These are phyloP conservation scores for Microcaecilia unicolor DNA, from an alignment of 2,797 vertebrate genomes.

Conservation along the genomic window DNA sequence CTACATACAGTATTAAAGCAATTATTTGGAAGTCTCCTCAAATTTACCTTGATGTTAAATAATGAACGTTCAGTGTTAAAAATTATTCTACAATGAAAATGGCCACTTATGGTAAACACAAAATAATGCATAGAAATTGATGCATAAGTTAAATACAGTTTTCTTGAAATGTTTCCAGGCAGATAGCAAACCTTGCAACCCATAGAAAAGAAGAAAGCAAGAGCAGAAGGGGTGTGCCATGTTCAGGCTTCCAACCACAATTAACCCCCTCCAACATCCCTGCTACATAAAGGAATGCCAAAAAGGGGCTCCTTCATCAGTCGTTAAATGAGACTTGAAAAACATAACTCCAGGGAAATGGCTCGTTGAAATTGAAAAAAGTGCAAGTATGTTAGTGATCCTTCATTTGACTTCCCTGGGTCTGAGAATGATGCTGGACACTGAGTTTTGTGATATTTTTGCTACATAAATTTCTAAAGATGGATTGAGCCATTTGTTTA, in stretches of 20 bases:
- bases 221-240: not conserved
- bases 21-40: too few relatives aligned
- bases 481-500: not conserved
- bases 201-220: constrained; percentile 16
- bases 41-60: constrained; percentile 22
- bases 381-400: constrained; percentile 32
- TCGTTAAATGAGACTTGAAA: constrained; percentile 34
- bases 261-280: not conserved
- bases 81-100: constrained; percentile 5
- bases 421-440: constrained; percentile 33
- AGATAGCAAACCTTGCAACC: constrained; percentile 12
- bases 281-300: constrained; percentile 9
- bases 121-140: constrained; percentile 19
- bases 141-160: too few relatives aligned
- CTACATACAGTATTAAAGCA: too few relatives aligned
- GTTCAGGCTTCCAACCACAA: constrained; percentile 39
- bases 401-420: constrained; percentile 39
- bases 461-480: constrained; percentile 5
- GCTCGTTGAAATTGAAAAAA: constrained; percentile 17
- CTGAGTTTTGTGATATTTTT: constrained; percentile 22
- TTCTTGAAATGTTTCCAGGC: constrained; percentile 6
- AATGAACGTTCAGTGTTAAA: constrained; percentile 12
- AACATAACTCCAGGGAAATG: constrained; percentile 30
- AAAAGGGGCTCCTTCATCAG: constrained; percentile 24
- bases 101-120: constrained; percentile 6